Conservation (phyloP, 2,888 invertebrate species). For the Anarsia innoxiella region DNA sequence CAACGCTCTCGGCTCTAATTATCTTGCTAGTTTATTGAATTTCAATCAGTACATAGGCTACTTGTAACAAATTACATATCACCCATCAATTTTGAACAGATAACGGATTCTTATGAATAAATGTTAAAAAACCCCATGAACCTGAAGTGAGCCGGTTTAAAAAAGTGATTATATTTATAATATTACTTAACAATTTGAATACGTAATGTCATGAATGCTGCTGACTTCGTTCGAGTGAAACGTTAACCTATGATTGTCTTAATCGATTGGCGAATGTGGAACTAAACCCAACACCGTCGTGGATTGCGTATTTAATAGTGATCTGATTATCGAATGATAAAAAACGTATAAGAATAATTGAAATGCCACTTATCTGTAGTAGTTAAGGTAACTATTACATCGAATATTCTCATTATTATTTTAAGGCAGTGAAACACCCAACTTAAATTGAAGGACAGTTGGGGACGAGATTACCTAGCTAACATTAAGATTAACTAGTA, state of each 20-base stretch:
- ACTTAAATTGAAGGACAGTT: constrained; percentile 72
- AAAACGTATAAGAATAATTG: constrained; percentile 45
- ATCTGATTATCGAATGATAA: constrained; percentile 37
- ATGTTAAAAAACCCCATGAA: too few relatives aligned
- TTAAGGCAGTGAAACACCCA: constrained; percentile 76
- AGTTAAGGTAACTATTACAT: constrained; percentile 66
- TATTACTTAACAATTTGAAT: constrained; percentile 32
- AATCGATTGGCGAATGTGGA: constrained; percentile 21
- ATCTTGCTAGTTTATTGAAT: neutral
- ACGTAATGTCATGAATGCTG: constrained; percentile 24
- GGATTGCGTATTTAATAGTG: constrained; percentile 17
- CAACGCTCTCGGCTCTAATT: too few relatives aligned
- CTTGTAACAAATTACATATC: too few relatives aligned
- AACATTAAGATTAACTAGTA: constrained; percentile 67
- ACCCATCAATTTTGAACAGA: too few relatives aligned
- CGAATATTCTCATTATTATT: constrained; percentile 58
- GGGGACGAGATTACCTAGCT: constrained; percentile 75
- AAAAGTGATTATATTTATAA: constrained; percentile 20
- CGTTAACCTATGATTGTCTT: constrained; percentile 9
- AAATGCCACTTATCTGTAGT: constrained; percentile 65
- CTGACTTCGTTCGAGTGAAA: constrained; percentile 20
- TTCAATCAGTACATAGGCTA: too few relatives aligned
- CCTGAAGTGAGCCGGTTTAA: constrained; percentile 8
- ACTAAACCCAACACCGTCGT: constrained; percentile 14
- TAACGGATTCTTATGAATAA: too few relatives aligned